Evolutionary conservation across 2,888 invertebrate species (phyloP).

Genomic region (Meghimatium bilineatum): DNA sequence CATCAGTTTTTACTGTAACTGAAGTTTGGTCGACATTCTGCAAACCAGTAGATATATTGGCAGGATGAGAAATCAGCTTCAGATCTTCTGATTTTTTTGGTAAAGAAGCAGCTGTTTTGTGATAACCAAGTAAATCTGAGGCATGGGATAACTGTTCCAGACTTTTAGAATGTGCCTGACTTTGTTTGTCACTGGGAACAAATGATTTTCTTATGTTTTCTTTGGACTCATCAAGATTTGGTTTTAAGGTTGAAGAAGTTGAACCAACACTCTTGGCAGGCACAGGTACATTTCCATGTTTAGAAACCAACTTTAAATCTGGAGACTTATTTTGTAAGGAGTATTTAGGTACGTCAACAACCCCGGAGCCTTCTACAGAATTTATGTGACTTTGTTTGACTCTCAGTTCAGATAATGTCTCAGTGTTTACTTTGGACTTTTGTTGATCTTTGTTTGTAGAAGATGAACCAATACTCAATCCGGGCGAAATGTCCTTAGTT

Average conservation of each 20-base stretch:
- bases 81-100: no score
- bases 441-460: background rate
- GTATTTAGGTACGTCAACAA: background rate
- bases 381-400: background rate
- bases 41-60: background rate
- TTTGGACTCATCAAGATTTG: no score
- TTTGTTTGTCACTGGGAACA: background rate
- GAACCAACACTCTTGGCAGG: no score
- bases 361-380: background rate
- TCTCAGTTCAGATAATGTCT: background rate
- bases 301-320: no score
- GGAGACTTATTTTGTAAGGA: background rate
- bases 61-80: no score
- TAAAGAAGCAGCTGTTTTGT: no score
- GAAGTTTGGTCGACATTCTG: background rate
- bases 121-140: no score
- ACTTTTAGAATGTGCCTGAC: no score
- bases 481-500: constrained; percentile 61
- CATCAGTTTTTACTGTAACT: background rate
- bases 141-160: no score
- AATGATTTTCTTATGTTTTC: background rate
- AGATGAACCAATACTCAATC: constrained; percentile 20
- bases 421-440: background rate
- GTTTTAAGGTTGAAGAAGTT: no score
- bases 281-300: no score